Evolutionary conservation across 1,140 invertebrate species (phyloP).

Genomic region (Anastrepha obliqua): DNA sequence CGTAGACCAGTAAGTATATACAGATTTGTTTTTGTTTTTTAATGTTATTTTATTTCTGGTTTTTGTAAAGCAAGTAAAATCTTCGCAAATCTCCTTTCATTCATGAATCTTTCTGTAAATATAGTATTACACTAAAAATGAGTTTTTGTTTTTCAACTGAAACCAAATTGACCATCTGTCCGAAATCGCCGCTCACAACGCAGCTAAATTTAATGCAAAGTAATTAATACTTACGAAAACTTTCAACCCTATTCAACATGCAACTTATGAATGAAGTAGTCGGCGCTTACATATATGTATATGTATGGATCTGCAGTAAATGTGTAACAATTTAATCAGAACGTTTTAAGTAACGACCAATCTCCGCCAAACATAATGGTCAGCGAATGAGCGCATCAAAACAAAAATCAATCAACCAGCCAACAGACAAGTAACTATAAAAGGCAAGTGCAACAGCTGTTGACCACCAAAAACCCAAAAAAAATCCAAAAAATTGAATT

Average conservation of each 20-base stretch:
- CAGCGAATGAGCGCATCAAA: conserved; percentile 44
- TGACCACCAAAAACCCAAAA: background rate
- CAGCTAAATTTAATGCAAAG: background rate
- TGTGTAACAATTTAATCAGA: background rate
- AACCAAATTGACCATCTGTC: background rate
- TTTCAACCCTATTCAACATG: conserved; percentile 2
- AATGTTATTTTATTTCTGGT: too few relatives aligned
- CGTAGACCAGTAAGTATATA: too few relatives aligned
- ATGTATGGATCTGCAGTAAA: background rate
- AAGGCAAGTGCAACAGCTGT: conserved; percentile 35
- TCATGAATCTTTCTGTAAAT: conserved; percentile 16
- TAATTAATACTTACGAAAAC: conserved; percentile 25
- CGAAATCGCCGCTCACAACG: background rate
- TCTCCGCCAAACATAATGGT: conserved; percentile 1
- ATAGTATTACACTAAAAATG: background rate
- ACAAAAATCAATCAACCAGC: conserved; percentile 41
- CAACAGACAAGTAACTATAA: conserved; percentile 15
- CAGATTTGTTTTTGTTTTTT: too few relatives aligned
- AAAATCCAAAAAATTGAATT: background rate
- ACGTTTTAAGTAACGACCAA: background rate
- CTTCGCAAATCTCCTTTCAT: background rate
- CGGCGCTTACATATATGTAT: background rate
- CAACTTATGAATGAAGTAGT: conserved; percentile 38
- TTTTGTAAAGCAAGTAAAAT: too few relatives aligned
- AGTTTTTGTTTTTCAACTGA: background rate